A percentile compares a stretch with the other conserved stretches of the same genome.
Conservation (phyloP, 2,797 vertebrate genomes). For the Phataginus tetradactyla region DNA sequence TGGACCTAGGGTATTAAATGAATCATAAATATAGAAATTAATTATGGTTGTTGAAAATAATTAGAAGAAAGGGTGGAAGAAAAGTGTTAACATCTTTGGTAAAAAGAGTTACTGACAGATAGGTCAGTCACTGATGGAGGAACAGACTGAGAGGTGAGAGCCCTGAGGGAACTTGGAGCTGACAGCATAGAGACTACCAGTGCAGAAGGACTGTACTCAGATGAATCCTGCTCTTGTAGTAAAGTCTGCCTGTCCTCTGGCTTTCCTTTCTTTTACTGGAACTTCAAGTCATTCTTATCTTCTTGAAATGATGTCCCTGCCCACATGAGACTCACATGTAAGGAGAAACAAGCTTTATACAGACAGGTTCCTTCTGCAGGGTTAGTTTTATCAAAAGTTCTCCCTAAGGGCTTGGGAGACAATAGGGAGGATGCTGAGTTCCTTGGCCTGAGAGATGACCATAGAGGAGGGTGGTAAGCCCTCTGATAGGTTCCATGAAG, state of each 20-base stretch:
- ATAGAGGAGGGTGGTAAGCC: neutral
- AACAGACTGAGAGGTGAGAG: neutral
- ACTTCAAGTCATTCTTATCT: neutral
- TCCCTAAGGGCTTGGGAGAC: neutral
- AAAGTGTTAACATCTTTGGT: neutral
- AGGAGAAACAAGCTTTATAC: neutral
- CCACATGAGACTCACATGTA: neutral
- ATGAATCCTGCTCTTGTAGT: neutral
- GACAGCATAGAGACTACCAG: neutral
- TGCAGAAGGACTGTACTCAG: neutral
- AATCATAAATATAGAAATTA: neutral
- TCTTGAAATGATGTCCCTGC: neutral
- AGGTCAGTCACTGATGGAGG: neutral
- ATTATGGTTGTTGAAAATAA: neutral
- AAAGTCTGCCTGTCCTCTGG: neutral
- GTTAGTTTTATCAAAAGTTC: neutral
- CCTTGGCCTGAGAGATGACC: neutral
- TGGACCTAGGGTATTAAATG: neutral
- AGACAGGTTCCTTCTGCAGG: neutral
- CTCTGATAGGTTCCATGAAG: neutral
- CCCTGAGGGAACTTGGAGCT: neutral
- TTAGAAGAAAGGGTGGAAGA: neutral
- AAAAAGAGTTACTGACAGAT: neutral
- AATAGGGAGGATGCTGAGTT: neutral
- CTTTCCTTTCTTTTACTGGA: neutral